Evolutionary conservation across 2,888 invertebrate species (phyloP).

Genomic region (Xestia sexstrigata): DNA sequence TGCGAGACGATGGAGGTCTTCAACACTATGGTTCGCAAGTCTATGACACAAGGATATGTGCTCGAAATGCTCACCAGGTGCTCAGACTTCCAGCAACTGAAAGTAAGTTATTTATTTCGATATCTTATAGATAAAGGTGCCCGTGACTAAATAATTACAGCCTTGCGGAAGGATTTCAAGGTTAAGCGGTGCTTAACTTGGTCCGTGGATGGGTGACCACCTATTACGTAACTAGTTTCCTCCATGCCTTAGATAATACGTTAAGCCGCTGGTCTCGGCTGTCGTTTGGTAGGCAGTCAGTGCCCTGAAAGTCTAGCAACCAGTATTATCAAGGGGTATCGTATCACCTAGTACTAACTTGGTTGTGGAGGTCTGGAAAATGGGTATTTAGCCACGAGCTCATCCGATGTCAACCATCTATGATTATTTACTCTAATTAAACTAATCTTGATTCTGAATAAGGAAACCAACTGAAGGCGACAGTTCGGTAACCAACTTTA

Average conservation of each 20-base stretch:
- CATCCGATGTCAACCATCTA: not conserved
- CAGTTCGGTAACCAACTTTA: not conserved
- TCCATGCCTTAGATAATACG: not conserved
- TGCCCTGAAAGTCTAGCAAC: not conserved
- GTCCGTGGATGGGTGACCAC: not conserved
- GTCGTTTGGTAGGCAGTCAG: not conserved
- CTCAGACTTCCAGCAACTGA: conserved; percentile 98
- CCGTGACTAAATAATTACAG: too few species aligned
- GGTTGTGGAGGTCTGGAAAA: too few species aligned
- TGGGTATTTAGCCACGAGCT: too few species aligned
- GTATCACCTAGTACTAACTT: too few species aligned
- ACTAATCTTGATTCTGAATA: not conserved
- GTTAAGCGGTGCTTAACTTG: not conserved
- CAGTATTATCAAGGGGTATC: not conserved
- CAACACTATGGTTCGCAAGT: conserved; percentile 94
- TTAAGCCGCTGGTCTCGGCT: not conserved
- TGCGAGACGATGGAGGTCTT: conserved; percentile 98
- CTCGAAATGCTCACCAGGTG: conserved; percentile 97
- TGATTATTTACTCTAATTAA: not conserved
- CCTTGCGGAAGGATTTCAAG: not conserved
- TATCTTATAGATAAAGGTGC: too few species aligned
- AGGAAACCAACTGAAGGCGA: not conserved
- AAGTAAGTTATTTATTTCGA: conserved; percentile 88
- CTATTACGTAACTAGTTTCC: not conserved
- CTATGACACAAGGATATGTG: conserved; percentile 96